These are phyloP conservation scores for Idaea dimidiata DNA, from an alignment of 2,888 invertebrate genomes.

Conservation along the genomic window DNA sequence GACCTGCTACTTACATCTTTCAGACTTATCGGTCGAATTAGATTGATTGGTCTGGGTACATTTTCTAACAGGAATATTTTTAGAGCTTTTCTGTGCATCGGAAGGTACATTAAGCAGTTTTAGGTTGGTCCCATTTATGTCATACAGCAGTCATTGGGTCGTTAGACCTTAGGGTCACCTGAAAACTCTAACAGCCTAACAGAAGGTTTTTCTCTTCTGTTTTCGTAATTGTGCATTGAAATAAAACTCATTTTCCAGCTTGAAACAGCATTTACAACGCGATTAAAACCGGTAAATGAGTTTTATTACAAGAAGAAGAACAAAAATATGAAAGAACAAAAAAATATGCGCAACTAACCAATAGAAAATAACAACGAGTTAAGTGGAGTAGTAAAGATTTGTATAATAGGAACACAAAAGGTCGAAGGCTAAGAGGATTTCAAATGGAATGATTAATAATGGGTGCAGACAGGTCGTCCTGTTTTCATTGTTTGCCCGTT, in stretches of 20 bases:
- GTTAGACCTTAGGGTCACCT: no score
- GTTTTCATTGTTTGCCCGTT: slow-evolving; percentile 1
- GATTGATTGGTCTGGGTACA: neutral
- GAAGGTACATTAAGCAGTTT: no score
- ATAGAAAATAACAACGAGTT: neutral
- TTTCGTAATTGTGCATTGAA: no score
- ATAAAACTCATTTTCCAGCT: no score
- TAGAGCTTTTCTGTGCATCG: no score
- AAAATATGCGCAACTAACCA: neutral
- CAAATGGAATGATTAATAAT: slow-evolving; percentile 51
- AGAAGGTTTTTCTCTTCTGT: no score
- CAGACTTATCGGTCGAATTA: neutral
- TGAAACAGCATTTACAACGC: no score
- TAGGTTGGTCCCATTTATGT: no score
- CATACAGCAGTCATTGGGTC: no score
- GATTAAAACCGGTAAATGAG: no score
- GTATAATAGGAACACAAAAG: slow-evolving; percentile 26
- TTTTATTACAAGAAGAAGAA: neutral
- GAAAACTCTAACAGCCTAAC: no score
- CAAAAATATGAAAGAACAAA: neutral
- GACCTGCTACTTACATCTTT: neutral
- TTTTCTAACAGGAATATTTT: neutral
- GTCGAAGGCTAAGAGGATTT: slow-evolving; percentile 49
- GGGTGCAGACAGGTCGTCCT: slow-evolving; percentile 11
- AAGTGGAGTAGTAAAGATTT: neutral